A percentile compares a stretch with the other conserved stretches of the same genome.
Evolutionary conservation across 2,797 vertebrate genomes (phyloP).

Genomic region (Chelmon rostratus): DNA sequence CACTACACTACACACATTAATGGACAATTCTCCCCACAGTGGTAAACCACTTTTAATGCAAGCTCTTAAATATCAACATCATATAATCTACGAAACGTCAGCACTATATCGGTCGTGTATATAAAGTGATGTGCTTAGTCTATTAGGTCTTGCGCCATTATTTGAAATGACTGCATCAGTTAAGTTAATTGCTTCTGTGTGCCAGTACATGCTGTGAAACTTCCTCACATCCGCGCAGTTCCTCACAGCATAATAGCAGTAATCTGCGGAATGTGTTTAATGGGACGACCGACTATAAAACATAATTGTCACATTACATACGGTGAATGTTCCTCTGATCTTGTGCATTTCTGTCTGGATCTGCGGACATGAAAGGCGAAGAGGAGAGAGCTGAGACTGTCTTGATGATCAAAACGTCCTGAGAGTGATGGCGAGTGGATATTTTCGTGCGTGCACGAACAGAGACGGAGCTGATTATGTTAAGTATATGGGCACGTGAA

Average conservation of each 20-base stretch:
- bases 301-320: slow-evolving; percentile 29
- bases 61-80: slow-evolving; percentile 35
- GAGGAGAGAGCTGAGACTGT: neutral
- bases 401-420: slow-evolving; percentile 20
- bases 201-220: slow-evolving; percentile 25
- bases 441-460: slow-evolving; percentile 2
- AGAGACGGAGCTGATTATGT: slow-evolving; percentile 2
- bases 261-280: slow-evolving; percentile 42
- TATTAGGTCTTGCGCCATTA: slow-evolving; percentile 23
- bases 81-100: slow-evolving; percentile 15
- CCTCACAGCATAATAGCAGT: slow-evolving; percentile 29
- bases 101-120: slow-evolving; percentile 14
- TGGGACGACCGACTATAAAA: slow-evolving; percentile 25
- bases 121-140: slow-evolving; percentile 4
- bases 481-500: neutral
- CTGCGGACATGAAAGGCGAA: slow-evolving; percentile 21
- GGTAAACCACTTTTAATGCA: slow-evolving; percentile 6
- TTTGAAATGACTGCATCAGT: slow-evolving; percentile 41
- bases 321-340: slow-evolving; percentile 28
- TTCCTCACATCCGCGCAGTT: slow-evolving; percentile 18
- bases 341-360: slow-evolving; percentile 9
- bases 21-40: neutral
- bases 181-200: slow-evolving; percentile 39
- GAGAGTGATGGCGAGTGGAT: neutral
- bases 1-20: slow-evolving; percentile 13